These are phyloP conservation scores for Holothuria glaberrima DNA, from an alignment of 35 echinoderm and acorn worm species.

Conservation along the genomic window DNA sequence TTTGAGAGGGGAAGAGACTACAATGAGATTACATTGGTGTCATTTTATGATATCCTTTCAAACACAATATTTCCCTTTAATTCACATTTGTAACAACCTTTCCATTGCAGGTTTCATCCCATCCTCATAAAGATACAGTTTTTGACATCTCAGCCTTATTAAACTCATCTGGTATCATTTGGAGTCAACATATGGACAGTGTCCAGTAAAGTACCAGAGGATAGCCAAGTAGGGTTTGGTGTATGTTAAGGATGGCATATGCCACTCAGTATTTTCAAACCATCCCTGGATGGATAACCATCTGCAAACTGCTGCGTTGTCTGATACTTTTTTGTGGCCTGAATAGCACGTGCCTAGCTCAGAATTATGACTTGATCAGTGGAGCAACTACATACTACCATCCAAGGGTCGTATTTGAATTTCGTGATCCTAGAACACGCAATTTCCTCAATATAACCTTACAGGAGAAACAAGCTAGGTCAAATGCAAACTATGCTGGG, in stretches of 20 bases:
- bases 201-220: too few relatives aligned
- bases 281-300: neutral
- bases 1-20: too few relatives aligned
- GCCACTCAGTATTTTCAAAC: neutral
- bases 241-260: neutral
- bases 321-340: slow-evolving; percentile 2
- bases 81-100: too few relatives aligned
- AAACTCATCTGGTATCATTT: too few relatives aligned
- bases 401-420: slow-evolving; percentile 31
- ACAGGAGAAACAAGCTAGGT: neutral
- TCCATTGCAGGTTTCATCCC: too few relatives aligned
- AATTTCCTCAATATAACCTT: slow-evolving; percentile 26
- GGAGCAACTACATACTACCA: slow-evolving; percentile 18
- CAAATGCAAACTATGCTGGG: slow-evolving; percentile 28
- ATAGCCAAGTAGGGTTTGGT: neutral
- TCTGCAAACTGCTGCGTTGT: neutral
- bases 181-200: too few relatives aligned
- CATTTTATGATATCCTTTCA: too few relatives aligned
- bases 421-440: slow-evolving; percentile 15
- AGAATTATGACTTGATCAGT: slow-evolving; percentile 45
- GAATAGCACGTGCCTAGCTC: slow-evolving; percentile 9
- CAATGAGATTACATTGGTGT: too few relatives aligned
- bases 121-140: too few relatives aligned
- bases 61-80: too few relatives aligned
- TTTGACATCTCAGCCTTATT: too few relatives aligned